Evolutionary conservation across 2,113 vertebrate genomes (phyloP).

Genomic region (Tachysurus fulvidraco): DNA sequence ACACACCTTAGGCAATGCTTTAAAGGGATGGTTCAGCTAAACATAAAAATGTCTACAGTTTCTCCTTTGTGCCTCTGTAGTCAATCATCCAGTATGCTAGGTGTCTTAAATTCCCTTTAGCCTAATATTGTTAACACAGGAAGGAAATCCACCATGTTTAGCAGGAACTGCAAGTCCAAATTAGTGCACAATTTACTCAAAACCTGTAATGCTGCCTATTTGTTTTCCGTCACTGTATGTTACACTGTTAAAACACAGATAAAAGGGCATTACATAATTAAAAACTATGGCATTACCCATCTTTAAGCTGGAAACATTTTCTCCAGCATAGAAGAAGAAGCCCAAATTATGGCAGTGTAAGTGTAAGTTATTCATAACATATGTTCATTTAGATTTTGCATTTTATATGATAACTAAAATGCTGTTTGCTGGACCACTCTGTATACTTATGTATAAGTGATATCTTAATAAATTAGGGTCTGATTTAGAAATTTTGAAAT

Average conservation of each 20-base stretch:
- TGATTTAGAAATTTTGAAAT: not conserved
- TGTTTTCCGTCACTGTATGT: not conserved
- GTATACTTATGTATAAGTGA: not conserved
- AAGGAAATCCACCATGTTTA: not conserved
- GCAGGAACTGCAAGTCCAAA: not conserved
- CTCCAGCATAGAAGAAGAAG: not conserved
- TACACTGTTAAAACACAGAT: not conserved
- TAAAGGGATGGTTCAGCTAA: not conserved
- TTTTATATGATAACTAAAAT: not conserved
- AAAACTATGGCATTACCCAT: not conserved
- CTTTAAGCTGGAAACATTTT: not conserved
- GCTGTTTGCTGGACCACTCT: not conserved
- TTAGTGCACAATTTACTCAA: not conserved
- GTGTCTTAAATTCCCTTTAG: not conserved
- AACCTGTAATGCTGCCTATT: not conserved
- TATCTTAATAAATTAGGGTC: too few relatives aligned
- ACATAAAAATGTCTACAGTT: not conserved
- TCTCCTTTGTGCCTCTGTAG: not conserved
- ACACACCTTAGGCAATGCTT: not conserved
- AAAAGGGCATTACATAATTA: not conserved
- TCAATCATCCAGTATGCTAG: not conserved
- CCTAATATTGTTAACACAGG: not conserved
- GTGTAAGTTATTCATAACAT: not conserved
- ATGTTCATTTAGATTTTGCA: not conserved
- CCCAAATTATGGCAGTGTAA: not conserved